phyloP scores from a whole-genome alignment of 2,797 vertebrate species.

The Gorsachius magnificus region DNA sequence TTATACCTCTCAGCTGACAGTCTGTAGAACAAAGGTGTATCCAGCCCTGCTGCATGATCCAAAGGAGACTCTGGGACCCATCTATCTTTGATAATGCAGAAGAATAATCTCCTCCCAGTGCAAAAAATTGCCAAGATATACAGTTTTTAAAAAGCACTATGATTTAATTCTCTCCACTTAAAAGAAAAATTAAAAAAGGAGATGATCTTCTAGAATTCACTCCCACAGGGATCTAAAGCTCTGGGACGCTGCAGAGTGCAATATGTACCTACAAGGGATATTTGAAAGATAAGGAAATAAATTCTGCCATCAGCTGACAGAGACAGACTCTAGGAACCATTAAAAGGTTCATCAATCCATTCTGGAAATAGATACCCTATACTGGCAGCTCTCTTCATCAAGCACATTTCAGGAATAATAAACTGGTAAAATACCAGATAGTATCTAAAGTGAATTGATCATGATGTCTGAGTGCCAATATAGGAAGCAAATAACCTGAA shows the following conservation, averaged over 20 bases:
- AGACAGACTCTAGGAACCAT: not conserved
- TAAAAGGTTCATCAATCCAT: constrained; percentile 9
- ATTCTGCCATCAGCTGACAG: not conserved
- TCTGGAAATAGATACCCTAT: not conserved
- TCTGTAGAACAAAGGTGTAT: not conserved
- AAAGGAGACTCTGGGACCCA: not conserved
- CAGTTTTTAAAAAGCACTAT: not conserved
- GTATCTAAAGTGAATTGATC: constrained; percentile 33
- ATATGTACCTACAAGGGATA: not conserved
- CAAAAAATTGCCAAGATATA: not conserved
- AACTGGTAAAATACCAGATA: constrained; percentile 1
- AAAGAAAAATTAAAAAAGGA: not conserved
- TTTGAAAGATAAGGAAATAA: constrained; percentile 14
- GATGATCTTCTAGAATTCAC: not conserved
- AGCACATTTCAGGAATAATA: constrained; percentile 31
- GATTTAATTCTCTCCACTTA: not conserved
- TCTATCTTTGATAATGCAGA: not conserved
- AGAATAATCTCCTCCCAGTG: not conserved
- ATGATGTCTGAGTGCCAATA: not conserved
- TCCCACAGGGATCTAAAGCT: not conserved
- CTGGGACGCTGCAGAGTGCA: not conserved
- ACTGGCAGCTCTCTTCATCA: constrained; percentile 10
- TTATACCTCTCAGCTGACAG: not conserved
- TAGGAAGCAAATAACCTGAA: not conserved
- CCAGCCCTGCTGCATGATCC: not conserved